These are phyloP conservation scores for Anarhynchus alexandrinus DNA, from an alignment of 2,113 vertebrate species.

Conservation along the genomic window DNA sequence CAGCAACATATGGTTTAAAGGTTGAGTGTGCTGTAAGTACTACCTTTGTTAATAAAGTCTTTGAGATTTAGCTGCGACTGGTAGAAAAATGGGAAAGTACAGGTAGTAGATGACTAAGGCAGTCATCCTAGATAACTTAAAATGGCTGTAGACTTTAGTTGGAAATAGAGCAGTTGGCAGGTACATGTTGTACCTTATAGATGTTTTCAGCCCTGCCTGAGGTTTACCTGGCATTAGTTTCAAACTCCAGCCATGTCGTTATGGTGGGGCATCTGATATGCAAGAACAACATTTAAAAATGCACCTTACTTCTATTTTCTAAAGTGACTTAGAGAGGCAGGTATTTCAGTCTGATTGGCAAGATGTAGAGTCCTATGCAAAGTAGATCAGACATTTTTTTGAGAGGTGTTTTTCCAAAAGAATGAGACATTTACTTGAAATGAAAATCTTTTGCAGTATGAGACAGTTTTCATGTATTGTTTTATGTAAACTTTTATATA, in stretches of 20 bases:
- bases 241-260: not conserved
- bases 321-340: not conserved
- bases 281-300: not conserved
- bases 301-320: not conserved
- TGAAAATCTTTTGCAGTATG: not conserved
- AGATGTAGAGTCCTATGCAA: not conserved
- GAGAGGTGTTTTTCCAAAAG: not conserved
- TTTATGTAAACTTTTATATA: not conserved
- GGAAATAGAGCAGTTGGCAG: conserved; percentile 1
- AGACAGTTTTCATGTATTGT: not conserved
- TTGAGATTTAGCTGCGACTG: not conserved
- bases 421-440: not conserved
- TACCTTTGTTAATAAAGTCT: not conserved
- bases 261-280: conserved; percentile 9
- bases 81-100: not conserved
- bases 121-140: not conserved
- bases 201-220: not conserved
- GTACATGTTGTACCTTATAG: not conserved
- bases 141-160: not conserved
- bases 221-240: conserved; percentile 4
- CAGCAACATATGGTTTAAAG: not conserved
- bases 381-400: not conserved
- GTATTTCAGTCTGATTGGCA: conserved; percentile 24
- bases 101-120: not conserved
- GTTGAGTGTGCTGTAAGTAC: not conserved